Conservation (phyloP, 1,140 invertebrate genomes). For the Lanistes nyassanus region DNA sequence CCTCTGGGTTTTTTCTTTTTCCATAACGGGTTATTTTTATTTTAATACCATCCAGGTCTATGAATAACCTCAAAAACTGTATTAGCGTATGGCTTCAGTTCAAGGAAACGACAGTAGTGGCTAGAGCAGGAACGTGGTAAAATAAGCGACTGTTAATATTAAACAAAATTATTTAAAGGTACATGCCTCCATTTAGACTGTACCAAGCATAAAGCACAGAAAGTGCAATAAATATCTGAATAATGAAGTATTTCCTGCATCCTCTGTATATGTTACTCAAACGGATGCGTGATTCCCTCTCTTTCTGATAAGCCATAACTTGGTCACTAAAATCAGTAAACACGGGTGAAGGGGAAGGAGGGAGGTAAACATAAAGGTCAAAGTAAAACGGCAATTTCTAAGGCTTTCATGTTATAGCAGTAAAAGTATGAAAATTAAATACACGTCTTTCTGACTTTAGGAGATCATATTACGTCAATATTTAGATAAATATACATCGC, state of each 20-base stretch:
- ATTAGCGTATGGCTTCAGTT: not conserved
- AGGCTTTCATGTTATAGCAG: not conserved
- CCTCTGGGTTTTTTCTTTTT: not conserved
- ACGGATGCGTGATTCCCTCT: conserved; percentile 4
- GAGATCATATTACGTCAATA: not conserved
- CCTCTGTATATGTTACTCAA: conserved; percentile 29
- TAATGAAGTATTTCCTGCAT: conserved; percentile 37
- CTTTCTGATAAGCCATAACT: conserved; percentile 16
- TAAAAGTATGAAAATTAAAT: not conserved
- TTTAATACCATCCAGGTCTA: not conserved
- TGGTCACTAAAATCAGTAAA: not conserved
- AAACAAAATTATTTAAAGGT: not conserved
- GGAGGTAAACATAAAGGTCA: not conserved
- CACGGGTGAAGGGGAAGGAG: not conserved
- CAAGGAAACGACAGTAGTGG: too few relatives aligned
- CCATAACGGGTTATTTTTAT: not conserved
- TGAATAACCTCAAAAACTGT: not conserved
- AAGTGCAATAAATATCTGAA: conserved; percentile 26
- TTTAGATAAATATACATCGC: not conserved
- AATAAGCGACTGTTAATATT: too few relatives aligned
- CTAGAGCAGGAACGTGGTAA: too few relatives aligned
- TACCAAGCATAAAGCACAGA: conserved; percentile 39
- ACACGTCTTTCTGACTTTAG: not conserved
- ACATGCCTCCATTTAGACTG: conserved; percentile 44
- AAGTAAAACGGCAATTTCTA: not conserved